A percentile compares a stretch with the other conserved stretches of the same genome.
Conservation (phyloP, 2,113 vertebrate genomes). For the Rhinolophus sinicus region DNA sequence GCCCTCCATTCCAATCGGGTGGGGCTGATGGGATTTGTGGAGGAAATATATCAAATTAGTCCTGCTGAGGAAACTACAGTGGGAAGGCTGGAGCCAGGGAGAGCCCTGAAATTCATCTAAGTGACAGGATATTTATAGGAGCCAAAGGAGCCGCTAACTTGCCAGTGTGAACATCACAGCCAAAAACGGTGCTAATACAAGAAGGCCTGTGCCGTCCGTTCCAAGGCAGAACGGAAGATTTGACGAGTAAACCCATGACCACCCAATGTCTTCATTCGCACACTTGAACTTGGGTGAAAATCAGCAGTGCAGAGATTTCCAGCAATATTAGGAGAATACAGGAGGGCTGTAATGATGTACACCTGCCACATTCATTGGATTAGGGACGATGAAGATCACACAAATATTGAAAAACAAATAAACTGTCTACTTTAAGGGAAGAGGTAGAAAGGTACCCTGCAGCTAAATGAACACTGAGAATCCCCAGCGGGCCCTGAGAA, state of each 20-base stretch:
- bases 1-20: conserved; percentile 26
- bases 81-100: conserved; percentile 46
- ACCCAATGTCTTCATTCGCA: background rate
- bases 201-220: background rate
- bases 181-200: background rate
- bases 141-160: background rate
- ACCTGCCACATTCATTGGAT: background rate
- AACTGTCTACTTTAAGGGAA: background rate
- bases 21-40: conserved; percentile 67
- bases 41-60: conserved; percentile 71
- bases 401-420: background rate
- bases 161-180: background rate
- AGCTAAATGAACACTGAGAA: background rate
- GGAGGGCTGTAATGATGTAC: background rate
- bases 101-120: conserved; percentile 64
- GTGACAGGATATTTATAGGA: conserved; percentile 30
- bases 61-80: conserved; percentile 49
- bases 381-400: background rate
- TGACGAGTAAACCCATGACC: background rate
- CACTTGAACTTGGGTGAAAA: background rate
- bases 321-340: background rate
- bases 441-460: background rate
- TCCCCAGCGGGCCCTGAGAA: background rate
- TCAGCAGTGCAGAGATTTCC: background rate
- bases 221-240: background rate